Evolutionary conservation across 1,140 invertebrate genomes (phyloP).

Genomic region (Brachystomella parvula): DNA sequence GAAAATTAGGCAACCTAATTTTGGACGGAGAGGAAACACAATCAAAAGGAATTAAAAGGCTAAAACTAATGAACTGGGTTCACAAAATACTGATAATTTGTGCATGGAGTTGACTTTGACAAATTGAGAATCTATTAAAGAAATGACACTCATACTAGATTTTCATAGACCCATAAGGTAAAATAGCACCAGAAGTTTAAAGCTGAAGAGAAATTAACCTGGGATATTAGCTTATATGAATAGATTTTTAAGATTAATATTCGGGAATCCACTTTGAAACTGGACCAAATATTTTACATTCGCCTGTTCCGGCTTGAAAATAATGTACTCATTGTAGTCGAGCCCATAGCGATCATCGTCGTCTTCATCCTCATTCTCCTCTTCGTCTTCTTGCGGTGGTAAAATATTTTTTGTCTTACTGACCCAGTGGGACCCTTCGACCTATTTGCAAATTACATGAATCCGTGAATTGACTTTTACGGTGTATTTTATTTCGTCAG

Average conservation of each 20-base stretch:
- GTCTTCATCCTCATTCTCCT: neutral
- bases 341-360: constrained; percentile 19
- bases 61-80: neutral
- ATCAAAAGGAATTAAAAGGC: neutral
- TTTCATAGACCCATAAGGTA: neutral
- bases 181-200: neutral
- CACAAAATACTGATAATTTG: neutral
- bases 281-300: constrained; percentile 44
- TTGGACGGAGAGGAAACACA: no score
- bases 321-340: constrained; percentile 45
- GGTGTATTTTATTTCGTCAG: neutral
- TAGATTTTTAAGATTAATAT: neutral
- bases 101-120: neutral
- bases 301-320: constrained; percentile 44
- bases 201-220: neutral
- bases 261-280: constrained; percentile 10
- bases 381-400: no score
- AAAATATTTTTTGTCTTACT: constrained; percentile 32
- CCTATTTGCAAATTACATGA: constrained; percentile 22
- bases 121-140: neutral
- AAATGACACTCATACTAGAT: neutral
- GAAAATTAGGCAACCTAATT: no score
- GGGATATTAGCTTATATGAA: neutral
- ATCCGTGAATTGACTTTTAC: neutral
- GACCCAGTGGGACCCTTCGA: constrained; percentile 43